These are phyloP conservation scores for Priocnemis perturbator DNA, from an alignment of 2,888 invertebrate genomes.

Conservation along the genomic window DNA sequence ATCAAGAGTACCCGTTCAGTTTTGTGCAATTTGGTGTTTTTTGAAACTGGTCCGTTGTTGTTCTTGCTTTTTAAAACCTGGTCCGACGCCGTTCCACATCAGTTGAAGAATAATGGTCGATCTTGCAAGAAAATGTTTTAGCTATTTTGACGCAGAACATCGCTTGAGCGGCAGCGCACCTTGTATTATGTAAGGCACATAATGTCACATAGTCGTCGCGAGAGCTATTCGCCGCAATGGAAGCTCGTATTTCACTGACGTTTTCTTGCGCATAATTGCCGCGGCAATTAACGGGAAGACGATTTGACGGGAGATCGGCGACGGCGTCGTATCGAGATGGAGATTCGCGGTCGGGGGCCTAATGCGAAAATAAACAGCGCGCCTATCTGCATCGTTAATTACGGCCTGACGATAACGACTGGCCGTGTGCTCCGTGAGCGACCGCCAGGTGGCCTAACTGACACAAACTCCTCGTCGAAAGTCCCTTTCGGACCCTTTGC, in stretches of 20 bases:
- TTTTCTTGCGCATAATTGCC: constrained; percentile 19
- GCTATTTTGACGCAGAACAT: too few relatives aligned
- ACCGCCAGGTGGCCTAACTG: constrained; percentile 11
- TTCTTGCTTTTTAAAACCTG: too few relatives aligned
- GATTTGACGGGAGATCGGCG: constrained; percentile 13
- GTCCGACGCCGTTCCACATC: too few relatives aligned
- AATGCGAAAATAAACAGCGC: constrained; percentile 33
- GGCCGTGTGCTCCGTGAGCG: constrained; percentile 6
- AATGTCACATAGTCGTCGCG: too few relatives aligned
- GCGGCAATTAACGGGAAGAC: constrained; percentile 19
- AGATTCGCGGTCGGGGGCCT: constrained; percentile 5
- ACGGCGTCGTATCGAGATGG: not conserved
- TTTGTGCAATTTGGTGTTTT: too few relatives aligned
- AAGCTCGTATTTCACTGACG: not conserved
- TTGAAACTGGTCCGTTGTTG: too few relatives aligned
- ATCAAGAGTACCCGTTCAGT: too few relatives aligned
- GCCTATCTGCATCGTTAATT: constrained; percentile 28
- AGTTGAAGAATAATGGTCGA: too few relatives aligned
- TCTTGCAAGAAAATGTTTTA: too few relatives aligned
- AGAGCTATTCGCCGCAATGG: too few relatives aligned
- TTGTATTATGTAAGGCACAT: too few relatives aligned
- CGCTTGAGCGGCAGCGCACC: too few relatives aligned
- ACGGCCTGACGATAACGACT: constrained; percentile 27
- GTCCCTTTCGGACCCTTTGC: constrained; percentile 5
- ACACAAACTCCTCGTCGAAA: not conserved